These are phyloP conservation scores for Drosophila imparisetae DNA, from an alignment of 2,888 invertebrate species.

Conservation along the genomic window DNA sequence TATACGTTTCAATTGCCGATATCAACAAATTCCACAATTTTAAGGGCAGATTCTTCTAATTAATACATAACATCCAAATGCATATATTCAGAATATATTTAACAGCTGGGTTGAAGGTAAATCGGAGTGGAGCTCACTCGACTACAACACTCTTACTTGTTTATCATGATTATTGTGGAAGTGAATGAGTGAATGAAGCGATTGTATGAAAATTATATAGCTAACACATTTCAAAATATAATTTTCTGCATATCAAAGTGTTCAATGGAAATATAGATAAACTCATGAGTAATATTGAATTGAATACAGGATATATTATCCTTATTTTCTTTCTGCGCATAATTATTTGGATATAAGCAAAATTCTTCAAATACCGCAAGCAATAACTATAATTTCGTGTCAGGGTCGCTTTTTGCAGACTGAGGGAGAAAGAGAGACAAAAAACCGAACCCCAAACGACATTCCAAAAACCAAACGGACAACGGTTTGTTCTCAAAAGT, in stretches of 20 bases:
- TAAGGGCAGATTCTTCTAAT: too few species aligned
- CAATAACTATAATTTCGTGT: conserved; percentile 66
- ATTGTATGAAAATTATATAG: neutral
- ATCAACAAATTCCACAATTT: too few species aligned
- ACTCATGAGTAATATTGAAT: conserved; percentile 11
- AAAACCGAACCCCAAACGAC: conserved; percentile 38
- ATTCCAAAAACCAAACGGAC: conserved; percentile 51
- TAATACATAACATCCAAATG: too few species aligned
- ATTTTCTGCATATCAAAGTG: neutral
- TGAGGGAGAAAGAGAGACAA: conserved; percentile 1
- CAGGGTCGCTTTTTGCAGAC: conserved; percentile 18
- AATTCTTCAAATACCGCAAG: conserved; percentile 56
- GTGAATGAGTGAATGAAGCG: neutral
- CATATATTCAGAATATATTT: too few species aligned
- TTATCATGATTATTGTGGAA: neutral
- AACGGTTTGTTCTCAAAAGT: conserved; percentile 61
- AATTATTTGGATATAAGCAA: conserved; percentile 42
- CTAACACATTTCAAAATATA: neutral
- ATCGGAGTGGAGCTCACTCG: too few species aligned
- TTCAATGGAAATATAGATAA: neutral
- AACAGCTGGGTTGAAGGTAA: too few species aligned
- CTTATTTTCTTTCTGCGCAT: neutral
- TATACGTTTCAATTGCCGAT: too few species aligned
- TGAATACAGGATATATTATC: conserved; percentile 19
- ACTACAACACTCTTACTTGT: too few species aligned